Conservation (phyloP, 2,113 vertebrate species). For the Calidris pygmaea region DNA sequence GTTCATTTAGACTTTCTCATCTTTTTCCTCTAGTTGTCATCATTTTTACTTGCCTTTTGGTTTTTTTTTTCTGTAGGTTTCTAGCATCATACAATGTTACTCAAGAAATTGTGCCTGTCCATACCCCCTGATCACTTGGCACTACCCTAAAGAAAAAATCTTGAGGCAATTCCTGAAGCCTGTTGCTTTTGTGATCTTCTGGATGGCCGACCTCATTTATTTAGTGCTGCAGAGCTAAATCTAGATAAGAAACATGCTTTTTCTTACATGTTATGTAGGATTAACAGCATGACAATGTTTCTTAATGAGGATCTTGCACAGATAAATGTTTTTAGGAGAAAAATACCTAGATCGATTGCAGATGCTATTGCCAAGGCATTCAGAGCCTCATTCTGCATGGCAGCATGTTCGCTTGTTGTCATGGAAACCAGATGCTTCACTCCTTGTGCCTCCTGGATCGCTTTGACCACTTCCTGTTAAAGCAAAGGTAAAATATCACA, state of each 20-base stretch:
- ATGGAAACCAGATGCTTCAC: conserved; percentile 86
- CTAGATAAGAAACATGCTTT: background rate
- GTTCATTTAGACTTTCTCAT: background rate
- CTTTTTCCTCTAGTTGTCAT: background rate
- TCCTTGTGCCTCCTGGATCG: conserved; percentile 81
- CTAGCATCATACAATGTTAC: background rate
- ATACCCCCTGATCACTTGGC: background rate
- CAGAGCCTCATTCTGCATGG: conserved; percentile 89
- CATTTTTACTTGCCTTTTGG: background rate
- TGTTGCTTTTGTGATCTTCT: background rate
- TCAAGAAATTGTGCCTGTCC: background rate
- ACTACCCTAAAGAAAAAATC: background rate
- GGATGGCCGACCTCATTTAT: background rate
- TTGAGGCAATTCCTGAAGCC: background rate
- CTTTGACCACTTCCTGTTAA: conserved; percentile 84
- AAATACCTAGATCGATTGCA: conserved; percentile 80
- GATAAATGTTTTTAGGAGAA: background rate
- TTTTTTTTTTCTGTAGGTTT: background rate
- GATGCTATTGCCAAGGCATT: conserved; percentile 85
- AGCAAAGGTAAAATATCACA: background rate
- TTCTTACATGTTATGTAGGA: background rate
- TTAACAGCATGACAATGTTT: background rate
- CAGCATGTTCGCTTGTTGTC: conserved; percentile 83
- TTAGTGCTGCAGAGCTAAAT: background rate
- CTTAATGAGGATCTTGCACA: background rate